Evolutionary conservation across 1,140 invertebrate species (phyloP).

Genomic region (Euborellia annulipes): DNA sequence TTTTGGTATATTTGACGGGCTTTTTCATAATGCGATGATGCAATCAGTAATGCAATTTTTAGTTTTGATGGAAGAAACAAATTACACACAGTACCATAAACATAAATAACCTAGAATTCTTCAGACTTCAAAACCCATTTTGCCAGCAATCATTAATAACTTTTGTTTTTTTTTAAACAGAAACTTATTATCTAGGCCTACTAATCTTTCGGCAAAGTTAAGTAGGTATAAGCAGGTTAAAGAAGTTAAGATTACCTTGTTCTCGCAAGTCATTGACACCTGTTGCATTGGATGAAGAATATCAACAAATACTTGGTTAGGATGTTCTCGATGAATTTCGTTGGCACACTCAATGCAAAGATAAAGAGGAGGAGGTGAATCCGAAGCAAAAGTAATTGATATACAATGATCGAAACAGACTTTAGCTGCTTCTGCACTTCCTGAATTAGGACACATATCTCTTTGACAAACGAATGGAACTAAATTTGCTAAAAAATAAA

Average conservation of each 20-base stretch:
- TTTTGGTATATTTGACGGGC: no score
- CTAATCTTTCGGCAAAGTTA: no score
- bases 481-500: conserved; percentile 38
- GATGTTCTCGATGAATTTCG: conserved; percentile 67
- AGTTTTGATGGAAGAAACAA: no score
- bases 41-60: no score
- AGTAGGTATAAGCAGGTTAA: no score
- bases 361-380: conserved; percentile 84
- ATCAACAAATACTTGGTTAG: conserved; percentile 75
- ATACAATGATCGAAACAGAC: conserved; percentile 80
- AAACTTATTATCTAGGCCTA: no score
- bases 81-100: no score
- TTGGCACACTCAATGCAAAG: conserved; percentile 94
- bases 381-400: conserved; percentile 63
- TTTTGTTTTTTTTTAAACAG: no score
- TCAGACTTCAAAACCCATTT: no score
- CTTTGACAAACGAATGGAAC: conserved; percentile 69
- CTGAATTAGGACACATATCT: conserved; percentile 66
- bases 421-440: conserved; percentile 75
- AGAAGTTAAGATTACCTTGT: conserved; percentile 55
- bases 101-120: no score
- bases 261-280: conserved; percentile 89
- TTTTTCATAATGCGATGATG: no score
- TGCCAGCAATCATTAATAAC: no score
- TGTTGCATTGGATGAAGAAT: conserved; percentile 89